Evolutionary conservation across 2,797 vertebrate genomes (phyloP).

Genomic region (Dendrocincla fuliginosa): DNA sequence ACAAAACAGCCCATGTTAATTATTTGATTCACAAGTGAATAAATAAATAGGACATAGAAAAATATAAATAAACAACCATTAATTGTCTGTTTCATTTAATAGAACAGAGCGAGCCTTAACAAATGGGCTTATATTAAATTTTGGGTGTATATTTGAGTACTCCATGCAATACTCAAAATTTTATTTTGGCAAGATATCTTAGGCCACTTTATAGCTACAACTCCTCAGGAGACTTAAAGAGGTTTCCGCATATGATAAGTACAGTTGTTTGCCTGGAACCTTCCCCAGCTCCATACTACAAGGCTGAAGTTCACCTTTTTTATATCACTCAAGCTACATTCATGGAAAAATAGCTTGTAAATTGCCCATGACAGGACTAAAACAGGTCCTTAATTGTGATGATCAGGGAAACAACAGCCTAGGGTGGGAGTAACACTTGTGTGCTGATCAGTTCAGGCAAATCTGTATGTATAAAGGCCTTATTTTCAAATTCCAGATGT

Average conservation of each 20-base stretch:
- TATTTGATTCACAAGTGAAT: not conserved
- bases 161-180: not conserved
- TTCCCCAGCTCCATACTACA: not conserved
- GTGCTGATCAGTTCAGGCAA: not conserved
- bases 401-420: not conserved
- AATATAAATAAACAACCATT: not conserved
- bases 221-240: not conserved
- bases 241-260: not conserved
- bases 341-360: not conserved
- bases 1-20: not conserved
- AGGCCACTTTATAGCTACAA: not conserved
- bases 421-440: accelerated
- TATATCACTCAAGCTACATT: not conserved
- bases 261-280: not conserved
- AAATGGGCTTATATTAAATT: not conserved
- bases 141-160: accelerated
- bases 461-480: not conserved
- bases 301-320: not conserved
- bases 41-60: not conserved
- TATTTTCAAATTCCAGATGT: not conserved
- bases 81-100: not conserved
- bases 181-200: not conserved
- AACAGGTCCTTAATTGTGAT: not conserved
- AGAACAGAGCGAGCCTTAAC: not conserved
- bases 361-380: not conserved